Evolutionary conservation across 2,888 invertebrate species (phyloP), one percentile per base, ranked within the genome.

Genomic region (Campoplex capitator): DNA sequence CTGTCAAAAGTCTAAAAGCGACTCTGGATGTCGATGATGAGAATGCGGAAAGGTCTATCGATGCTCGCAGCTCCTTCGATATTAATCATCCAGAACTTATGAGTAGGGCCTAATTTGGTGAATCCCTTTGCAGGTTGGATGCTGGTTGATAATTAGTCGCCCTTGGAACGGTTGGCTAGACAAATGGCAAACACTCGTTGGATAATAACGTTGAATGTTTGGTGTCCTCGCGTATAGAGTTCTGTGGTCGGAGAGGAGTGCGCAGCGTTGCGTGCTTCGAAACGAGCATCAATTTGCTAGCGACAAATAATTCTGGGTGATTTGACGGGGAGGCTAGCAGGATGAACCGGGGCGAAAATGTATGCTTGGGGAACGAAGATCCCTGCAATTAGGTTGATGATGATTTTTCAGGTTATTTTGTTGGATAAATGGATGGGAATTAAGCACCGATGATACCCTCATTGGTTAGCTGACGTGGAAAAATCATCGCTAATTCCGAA

Each of bases 161-260:
- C 54, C 83, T 78, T 73, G 67, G 67, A 84, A 84, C 78, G 35
- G 56, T 28, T 81, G n/a, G 54, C 56, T 56, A 65, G 73, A 78
- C 83, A 28, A 73, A 84, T 84, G 56, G 67, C 71, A 78, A 84
- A 78, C 78, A 78, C 78, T 62, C 32, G 62, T 78, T 73, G 67
- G 16, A 56, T 84, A 84, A 84, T 78, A 73, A 38, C 78, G 73
- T 62, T 65, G 38, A 73, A 56, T 35, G 42, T 58, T 56, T 62
- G 16, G 42, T 28, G 48, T 73, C 23, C 23, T 13, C 62, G 56
- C 13, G 38, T 38, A 45, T 58, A 18, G 35, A 32, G 54, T 67
- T 76, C 45, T 28, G 58, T 51, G 83, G 76, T 58, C 23, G 23
- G 0, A 23, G 62, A 68, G 42, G 6, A 35, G 62, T 32, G 51